These are phyloP conservation scores for Mesochorus sp. DNA, from an alignment of 2,888 invertebrate genomes.

Conservation along the genomic window DNA sequence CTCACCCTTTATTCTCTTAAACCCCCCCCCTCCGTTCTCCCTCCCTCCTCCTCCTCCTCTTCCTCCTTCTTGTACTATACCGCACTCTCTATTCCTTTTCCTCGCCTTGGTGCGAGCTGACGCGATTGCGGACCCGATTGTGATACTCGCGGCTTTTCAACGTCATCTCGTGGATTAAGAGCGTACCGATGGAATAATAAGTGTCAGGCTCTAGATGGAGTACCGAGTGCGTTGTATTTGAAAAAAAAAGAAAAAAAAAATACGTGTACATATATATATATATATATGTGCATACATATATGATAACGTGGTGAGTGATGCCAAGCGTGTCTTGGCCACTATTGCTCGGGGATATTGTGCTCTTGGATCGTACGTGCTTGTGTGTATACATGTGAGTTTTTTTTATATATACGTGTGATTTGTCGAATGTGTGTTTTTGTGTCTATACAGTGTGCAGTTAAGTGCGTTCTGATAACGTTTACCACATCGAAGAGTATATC, in stretches of 20 bases:
- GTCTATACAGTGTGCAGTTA: neutral
- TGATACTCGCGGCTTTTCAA: neutral
- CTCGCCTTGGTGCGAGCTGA: too few species aligned
- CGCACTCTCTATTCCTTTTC: too few species aligned
- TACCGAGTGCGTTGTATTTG: neutral
- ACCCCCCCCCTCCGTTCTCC: neutral
- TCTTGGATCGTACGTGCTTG: neutral
- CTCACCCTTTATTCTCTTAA: neutral
- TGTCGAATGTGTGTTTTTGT: neutral
- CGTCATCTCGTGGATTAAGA: neutral
- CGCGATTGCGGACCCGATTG: too few species aligned
- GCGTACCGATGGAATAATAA: conserved; percentile 8
- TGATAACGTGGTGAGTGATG: conserved; percentile 36
- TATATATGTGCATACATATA: neutral
- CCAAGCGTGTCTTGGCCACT: conserved; percentile 31
- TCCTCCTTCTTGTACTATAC: too few species aligned
- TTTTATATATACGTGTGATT: neutral
- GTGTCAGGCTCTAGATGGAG: conserved; percentile 7
- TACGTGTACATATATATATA: neutral
- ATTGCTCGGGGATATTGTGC: conserved; percentile 26
- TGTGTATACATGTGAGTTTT: conserved; percentile 20
- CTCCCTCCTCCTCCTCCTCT: neutral
- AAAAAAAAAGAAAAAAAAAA: neutral
- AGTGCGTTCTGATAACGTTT: neutral
- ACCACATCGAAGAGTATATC: neutral